Base-by-base conservation (phyloP, 1,140 invertebrate genomes). In the Drosophila baimaii region DNA sequence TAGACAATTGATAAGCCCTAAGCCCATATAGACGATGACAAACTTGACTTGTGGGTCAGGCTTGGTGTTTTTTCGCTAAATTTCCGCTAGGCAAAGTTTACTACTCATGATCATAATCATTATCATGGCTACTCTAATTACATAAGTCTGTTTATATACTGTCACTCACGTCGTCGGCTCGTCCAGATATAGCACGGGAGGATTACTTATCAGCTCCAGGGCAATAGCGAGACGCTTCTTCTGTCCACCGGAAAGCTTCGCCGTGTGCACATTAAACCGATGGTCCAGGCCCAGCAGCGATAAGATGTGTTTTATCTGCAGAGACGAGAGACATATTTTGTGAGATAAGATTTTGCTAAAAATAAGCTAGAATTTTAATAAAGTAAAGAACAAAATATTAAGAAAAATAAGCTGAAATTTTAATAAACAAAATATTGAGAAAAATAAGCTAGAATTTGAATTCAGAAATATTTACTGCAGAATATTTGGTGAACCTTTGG, bases 151-250 rank as follows among this genome's bases (percentile, higher is more conserved):
- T 27, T 21, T 46, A 44, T 81, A 65, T 33, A 44, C 51, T 58
- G 46, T 56, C 77, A 93, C 93, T 94, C 92, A 98, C 97, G 96
- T 98, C 6, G 97, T 98, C 43, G 97, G 97, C 92, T 98, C 98
- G 91, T 98, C 98, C 79, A 98, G 95, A 92, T 98, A 98, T 93
- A 98, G 95, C 9, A 98, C 94, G 5, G 97, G 96, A 8, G 97
- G 97, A 92, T 98, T 97, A 85, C 96, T 97, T 52, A 98, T 93
- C 65, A 97, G 91, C 91, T 97, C 96, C 37, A 98, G 93, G n/a
- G 97, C 97, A 55, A 98, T 97, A 4, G 96, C 95, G 4, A 98
- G 93, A 79, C 97, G 93, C 92, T 98, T 97, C 78, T 95, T 95
- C 92, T 98, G 96, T 4, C 98, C 98, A 29, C 97, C 97, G 4